Evolutionary conservation across 2,113 vertebrate genomes (phyloP), one percentile per base, ranked within the genome.

Genomic region (Pelodiscus sinensis): DNA sequence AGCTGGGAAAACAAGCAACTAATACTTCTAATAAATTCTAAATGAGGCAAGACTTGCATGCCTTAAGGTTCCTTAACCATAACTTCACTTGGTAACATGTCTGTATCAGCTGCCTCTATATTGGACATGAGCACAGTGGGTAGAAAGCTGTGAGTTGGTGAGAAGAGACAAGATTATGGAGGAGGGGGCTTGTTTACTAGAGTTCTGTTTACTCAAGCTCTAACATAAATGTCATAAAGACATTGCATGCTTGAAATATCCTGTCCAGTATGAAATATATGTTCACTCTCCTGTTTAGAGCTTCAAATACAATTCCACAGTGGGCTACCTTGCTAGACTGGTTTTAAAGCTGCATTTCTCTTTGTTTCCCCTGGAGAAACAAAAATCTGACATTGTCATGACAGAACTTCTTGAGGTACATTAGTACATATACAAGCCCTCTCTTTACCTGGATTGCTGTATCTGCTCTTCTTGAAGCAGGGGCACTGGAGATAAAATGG

Each of bases 341-440:
- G 68, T 12, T 3, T 83, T 87, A 83, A 92, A 80, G 68, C 51
- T 94, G 85, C 92, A 90, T 92, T 96, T 93, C 51, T 58, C 1
- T 81, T 93, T 93, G 27, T 93, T 95, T 94, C 92, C 91, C 85
- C 62, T 75, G 29, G 89, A 94, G 93, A 95, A 94, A 90, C 56
- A 60, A 87, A 93, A 86, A 85, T 6, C 5, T 91, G 90, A 90
- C 29, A 31, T 71, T 82, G 84, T 93, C 94, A 92, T 82, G 91
- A 92, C 14, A 13, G 57, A 75, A 81, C 68, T 93, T 97, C 90
- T 79, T 94, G 92, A 90, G 3, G 56, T 85, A 57, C 51, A 56
- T 77, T 79, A 84, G 38, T 60, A 88, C 0, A 0, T 60, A 68
- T 86, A 38, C 0, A 0, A 60, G 31, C 73, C 77, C 80, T 58